Percentiles rank a stretch among this genome's conserved stretches.
Conservation (phyloP, 2,888 invertebrate genomes). For the Chrysina gloriosa region DNA sequence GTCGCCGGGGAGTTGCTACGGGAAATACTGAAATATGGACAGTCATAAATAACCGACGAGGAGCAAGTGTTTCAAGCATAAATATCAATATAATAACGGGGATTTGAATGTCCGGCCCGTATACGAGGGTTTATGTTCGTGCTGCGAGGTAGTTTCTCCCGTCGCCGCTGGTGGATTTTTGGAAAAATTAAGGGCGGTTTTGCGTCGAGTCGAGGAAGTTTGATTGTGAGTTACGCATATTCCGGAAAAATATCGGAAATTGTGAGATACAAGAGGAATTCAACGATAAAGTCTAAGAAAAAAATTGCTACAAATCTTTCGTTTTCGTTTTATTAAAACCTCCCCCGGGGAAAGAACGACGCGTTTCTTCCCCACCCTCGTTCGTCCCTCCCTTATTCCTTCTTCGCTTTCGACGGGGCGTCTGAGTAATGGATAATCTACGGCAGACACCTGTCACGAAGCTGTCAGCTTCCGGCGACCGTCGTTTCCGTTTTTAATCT, state of each 20-base stretch:
- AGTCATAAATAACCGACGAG: conserved; percentile 22
- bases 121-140: conserved; percentile 9
- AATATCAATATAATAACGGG: conserved; percentile 37
- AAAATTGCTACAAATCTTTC: background rate
- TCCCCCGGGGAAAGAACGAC: background rate
- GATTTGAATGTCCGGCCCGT: conserved; percentile 31
- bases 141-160: conserved; percentile 3
- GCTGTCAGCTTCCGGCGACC: conserved; percentile 58
- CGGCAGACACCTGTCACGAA: conserved; percentile 59
- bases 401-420: background rate
- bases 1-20: conserved; percentile 15
- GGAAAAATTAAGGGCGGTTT: too few relatives aligned
- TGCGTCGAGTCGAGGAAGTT: too few relatives aligned
- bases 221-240: too few relatives aligned
- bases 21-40: conserved; percentile 35
- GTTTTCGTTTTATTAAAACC: conserved; percentile 29
- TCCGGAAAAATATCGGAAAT: too few relatives aligned
- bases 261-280: background rate
- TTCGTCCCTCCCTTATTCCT: background rate
- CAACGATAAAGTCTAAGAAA: background rate
- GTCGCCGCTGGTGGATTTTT: too few relatives aligned
- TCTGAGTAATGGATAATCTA: conserved; percentile 47
- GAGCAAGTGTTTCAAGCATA: conserved; percentile 35
- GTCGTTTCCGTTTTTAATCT: conserved; percentile 63
- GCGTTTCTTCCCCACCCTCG: background rate